Evolutionary conservation across 2,888 invertebrate species (phyloP), one percentile per base, ranked within the genome.

Genomic region (Phortica okadai): DNA sequence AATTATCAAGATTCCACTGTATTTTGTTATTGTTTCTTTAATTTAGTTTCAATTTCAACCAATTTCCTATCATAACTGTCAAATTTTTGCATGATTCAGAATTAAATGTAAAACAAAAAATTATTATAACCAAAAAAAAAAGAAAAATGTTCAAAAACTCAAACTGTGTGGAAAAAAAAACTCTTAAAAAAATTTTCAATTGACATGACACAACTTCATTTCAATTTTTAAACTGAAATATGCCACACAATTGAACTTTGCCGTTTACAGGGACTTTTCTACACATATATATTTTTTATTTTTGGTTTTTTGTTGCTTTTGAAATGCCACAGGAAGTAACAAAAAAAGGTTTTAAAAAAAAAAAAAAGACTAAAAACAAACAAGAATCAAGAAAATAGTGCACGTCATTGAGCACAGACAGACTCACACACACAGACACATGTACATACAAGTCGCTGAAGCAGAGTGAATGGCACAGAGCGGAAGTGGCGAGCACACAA

Each of bases 371-470:
- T 11, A 16, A n/a, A 56, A 56, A 56, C 16, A 56, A 11, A 56
- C 5, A 16, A 56, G 10, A 56, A 8, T 6, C 11, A 10, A 56
- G 56, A 56, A n/a, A 56, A 56, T 56, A 16, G 14, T 56, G 2
- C 56, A 56, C 56, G n/a, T 56, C 56, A 56, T 56, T 56, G 56
- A 56, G 16, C 56, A 56, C 8, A 16, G n/a, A 56, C 56, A 56
- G 16, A 6, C 33, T 2, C 33, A 33, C 3, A 33, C 33, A 33
- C 33, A 33, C 33, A 33, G 3, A 33, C 33, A 14, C 56, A 56
- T 56, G 56, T 56, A n/a, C 11, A 56, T 56, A 21, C 21, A 21
- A 21, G 21, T 21, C 21, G 21, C 21, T 21, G 21, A 21, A 21
- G 21, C 56, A 56, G 14, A 14, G n/a, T n/a, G 56, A 6, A 11